phyloP scores from a whole-genome alignment of 2,797 vertebrate species.

The Poecilia velifera region DNA sequence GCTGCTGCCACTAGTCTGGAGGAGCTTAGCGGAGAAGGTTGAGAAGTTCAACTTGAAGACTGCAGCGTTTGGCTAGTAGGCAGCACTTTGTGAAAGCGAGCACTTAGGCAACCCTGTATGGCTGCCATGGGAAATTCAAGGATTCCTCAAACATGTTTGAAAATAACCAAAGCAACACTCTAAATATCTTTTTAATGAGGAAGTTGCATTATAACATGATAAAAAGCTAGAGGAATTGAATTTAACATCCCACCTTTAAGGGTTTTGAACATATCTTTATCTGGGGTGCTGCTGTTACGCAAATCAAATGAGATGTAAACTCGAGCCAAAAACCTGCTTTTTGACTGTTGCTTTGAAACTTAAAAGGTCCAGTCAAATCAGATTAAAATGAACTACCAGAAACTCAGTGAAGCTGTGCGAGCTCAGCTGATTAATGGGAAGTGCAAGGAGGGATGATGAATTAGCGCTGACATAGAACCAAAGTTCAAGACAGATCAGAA shows the following conservation, averaged over 20 bases:
- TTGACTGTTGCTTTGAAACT: neutral
- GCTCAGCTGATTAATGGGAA: neutral
- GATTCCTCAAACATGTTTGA: no score
- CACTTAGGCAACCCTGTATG: no score
- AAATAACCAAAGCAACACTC: neutral
- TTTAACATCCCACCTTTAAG: neutral
- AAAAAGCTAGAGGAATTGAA: no score
- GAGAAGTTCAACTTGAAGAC: no score
- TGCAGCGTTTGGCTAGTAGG: no score
- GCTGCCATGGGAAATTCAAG: no score
- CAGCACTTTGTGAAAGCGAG: no score
- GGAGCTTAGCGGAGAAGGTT: no score
- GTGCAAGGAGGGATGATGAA: constrained; percentile 1
- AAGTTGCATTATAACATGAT: no score
- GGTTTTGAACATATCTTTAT: neutral
- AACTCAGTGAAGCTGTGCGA: neutral
- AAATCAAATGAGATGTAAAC: neutral
- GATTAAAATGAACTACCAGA: neutral
- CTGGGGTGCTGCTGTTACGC: neutral
- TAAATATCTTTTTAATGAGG: neutral
- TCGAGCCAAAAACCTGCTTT: neutral
- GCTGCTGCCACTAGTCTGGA: no score
- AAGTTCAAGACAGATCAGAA: constrained; percentile 25
- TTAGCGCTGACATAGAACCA: constrained; percentile 8
- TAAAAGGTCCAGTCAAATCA: constrained; percentile 3